phyloP scores from a whole-genome alignment of 2,888 invertebrate genomes.

The Dicycla oo region DNA sequence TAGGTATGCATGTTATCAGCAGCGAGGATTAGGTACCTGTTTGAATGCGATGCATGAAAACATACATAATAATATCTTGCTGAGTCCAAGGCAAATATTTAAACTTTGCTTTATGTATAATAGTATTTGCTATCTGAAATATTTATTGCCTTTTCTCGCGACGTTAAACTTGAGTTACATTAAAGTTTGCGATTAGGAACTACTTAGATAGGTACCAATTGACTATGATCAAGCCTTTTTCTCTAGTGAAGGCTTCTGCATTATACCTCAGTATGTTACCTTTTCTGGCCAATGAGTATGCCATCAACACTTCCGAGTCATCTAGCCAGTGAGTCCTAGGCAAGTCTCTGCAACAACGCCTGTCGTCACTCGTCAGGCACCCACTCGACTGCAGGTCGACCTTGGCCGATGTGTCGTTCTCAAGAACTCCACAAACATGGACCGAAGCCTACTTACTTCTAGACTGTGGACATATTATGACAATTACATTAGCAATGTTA shows the following conservation, averaged over 20 bases:
- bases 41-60: constrained; percentile 38
- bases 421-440: neutral
- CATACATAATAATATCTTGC: constrained; percentile 3
- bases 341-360: neutral
- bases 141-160: neutral
- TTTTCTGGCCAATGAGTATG: neutral
- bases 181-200: too few relatives aligned
- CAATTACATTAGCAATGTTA: constrained; percentile 37
- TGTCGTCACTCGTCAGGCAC: too few relatives aligned
- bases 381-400: neutral
- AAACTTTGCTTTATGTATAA: constrained; percentile 18
- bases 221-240: too few relatives aligned
- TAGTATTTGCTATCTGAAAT: neutral
- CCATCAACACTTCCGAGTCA: neutral
- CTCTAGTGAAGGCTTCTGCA: too few relatives aligned
- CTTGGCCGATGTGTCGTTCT: neutral
- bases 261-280: too few relatives aligned
- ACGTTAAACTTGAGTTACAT: too few relatives aligned
- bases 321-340: neutral
- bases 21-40: constrained; percentile 40
- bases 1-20: constrained; percentile 40
- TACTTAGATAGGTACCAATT: too few relatives aligned
- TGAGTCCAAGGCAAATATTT: constrained; percentile 43
- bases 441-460: neutral
- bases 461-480: constrained; percentile 4